These are phyloP conservation scores for Cavia aperea DNA, from an alignment of 2,113 vertebrate species.

Conservation along the genomic window DNA sequence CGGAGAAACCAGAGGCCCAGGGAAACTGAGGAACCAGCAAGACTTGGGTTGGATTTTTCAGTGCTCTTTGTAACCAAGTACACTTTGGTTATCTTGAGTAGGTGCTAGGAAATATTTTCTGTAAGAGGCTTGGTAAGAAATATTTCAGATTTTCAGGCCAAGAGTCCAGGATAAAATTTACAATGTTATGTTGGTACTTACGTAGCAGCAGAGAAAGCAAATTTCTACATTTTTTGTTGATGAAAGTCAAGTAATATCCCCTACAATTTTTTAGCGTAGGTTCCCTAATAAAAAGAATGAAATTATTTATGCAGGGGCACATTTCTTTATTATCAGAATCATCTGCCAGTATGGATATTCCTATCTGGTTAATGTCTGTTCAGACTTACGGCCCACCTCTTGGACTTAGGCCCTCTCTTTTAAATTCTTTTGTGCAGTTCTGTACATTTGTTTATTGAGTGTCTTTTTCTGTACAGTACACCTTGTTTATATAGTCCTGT, in stretches of 20 bases:
- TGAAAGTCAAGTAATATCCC: background rate
- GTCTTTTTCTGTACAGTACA: background rate
- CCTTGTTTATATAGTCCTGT: background rate
- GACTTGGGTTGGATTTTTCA: background rate
- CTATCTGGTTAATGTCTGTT: background rate
- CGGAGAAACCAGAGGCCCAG: background rate
- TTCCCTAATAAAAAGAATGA: background rate
- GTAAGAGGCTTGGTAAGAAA: background rate
- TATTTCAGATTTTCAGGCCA: background rate
- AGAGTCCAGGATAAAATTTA: background rate
- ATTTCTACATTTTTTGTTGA: background rate
- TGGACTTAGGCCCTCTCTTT: background rate
- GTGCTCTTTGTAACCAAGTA: background rate
- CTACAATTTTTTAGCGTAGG: background rate
- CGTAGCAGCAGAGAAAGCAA: background rate
- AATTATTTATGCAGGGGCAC: background rate
- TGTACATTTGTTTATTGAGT: background rate
- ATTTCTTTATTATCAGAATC: background rate
- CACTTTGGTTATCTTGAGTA: background rate
- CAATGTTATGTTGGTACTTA: background rate
- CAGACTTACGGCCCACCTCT: background rate
- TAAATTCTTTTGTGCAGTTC: background rate
- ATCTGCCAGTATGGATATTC: background rate
- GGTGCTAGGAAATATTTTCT: background rate
- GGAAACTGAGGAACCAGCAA: background rate